A percentile compares a stretch with the other conserved stretches of the same genome.
phyloP scores from a whole-genome alignment of 1,140 invertebrate species.

The Meloidogyne floridensis region DNA sequence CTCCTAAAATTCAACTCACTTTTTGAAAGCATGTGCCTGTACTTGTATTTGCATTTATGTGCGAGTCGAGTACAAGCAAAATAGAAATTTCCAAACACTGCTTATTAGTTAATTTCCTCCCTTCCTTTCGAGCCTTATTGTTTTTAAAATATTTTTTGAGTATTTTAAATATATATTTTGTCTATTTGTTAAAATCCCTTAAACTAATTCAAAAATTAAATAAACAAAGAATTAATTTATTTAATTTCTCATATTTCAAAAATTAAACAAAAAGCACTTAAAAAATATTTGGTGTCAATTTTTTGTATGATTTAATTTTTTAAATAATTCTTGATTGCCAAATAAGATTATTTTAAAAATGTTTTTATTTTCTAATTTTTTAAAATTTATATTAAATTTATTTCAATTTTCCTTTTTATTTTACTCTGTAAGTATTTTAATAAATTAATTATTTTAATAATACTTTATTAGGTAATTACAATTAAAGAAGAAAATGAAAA shows the following conservation, averaged over 20 bases:
- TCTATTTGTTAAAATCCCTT: too few species aligned
- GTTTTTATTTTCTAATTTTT: not conserved
- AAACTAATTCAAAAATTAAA: not conserved
- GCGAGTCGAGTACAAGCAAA: too few species aligned
- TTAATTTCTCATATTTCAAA: slow-evolving; percentile 10
- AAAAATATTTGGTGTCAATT: not conserved
- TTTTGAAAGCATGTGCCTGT: too few species aligned
- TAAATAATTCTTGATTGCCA: too few species aligned
- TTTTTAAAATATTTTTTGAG: too few species aligned
- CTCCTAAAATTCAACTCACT: too few species aligned
- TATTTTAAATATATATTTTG: too few species aligned
- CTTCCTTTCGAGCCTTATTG: too few species aligned
- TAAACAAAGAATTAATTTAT: slow-evolving; percentile 5
- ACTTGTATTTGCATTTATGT: too few species aligned
- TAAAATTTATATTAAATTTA: not conserved
- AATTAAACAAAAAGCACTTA: not conserved
- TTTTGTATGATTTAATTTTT: not conserved
- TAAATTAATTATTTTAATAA: not conserved
- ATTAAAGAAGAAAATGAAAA: slow-evolving; percentile 5
- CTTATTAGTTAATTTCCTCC: too few species aligned
- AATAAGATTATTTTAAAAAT: too few species aligned
- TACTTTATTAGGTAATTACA: not conserved
- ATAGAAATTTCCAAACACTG: too few species aligned
- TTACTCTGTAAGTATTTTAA: not conserved
- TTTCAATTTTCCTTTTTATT: not conserved